A percentile compares a stretch with the other conserved stretches of the same genome.
phyloP scores from a whole-genome alignment of 2,797 vertebrate genomes.

The Harpagifer antarcticus region DNA sequence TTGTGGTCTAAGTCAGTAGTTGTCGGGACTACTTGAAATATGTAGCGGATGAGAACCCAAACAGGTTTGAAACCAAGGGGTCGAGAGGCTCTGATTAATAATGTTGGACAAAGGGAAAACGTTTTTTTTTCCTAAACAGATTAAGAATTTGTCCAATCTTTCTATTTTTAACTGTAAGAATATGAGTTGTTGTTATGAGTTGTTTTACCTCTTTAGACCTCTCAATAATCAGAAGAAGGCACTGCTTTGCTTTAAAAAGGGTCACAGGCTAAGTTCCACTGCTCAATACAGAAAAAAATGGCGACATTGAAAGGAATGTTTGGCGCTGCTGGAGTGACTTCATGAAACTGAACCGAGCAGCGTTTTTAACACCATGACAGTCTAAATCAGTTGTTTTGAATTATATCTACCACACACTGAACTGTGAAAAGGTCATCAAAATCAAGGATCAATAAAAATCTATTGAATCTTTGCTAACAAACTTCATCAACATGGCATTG shows the following conservation, averaged over 20 bases:
- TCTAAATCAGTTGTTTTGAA: conserved; percentile 33
- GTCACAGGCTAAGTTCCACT: neutral
- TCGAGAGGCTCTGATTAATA: too few relatives aligned
- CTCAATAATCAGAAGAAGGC: neutral
- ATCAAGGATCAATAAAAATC: conserved; percentile 72
- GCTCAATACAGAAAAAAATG: conserved; percentile 8
- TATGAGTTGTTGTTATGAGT: neutral
- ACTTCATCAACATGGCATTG: conserved; percentile 73
- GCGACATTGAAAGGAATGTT: neutral
- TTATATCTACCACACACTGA: conserved; percentile 39
- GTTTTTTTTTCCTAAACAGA: too few relatives aligned
- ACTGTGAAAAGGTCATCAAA: conserved; percentile 72
- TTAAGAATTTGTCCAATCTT: neutral
- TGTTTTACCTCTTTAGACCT: conserved; percentile 4
- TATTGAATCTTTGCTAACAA: conserved; percentile 68
- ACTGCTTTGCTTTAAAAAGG: neutral
- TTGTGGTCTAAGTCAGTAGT: neutral
- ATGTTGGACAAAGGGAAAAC: too few relatives aligned
- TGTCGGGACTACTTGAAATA: neutral
- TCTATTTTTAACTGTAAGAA: conserved; percentile 10
- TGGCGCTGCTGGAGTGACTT: conserved; percentile 9
- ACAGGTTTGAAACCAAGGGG: too few relatives aligned
- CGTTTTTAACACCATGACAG: conserved; percentile 9
- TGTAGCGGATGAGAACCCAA: too few relatives aligned
- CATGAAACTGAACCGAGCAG: neutral